Percentiles rank a stretch among this genome's conserved stretches.
phyloP scores from a whole-genome alignment of 2,888 invertebrate genomes.

The Charanyca ferruginea region DNA sequence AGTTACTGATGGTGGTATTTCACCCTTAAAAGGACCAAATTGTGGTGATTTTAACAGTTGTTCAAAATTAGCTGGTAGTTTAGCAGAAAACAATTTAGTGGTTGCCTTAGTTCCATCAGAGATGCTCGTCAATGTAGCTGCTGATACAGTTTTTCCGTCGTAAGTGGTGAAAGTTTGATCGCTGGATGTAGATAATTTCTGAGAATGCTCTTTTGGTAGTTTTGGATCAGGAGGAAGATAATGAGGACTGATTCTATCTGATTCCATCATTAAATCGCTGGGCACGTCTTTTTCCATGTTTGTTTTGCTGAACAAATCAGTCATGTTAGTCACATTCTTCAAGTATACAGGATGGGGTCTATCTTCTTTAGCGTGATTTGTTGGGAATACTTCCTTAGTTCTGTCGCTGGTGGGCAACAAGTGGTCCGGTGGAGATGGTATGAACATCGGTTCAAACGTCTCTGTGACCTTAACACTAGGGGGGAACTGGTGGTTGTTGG shows the following conservation, averaged over 20 bases:
- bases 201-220: constrained; percentile 84
- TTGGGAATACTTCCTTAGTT: constrained; percentile 85
- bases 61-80: constrained; percentile 87
- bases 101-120: constrained; percentile 82
- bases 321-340: constrained; percentile 79
- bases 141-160: constrained; percentile 94
- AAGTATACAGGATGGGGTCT: constrained; percentile 89
- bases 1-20: constrained; percentile 90
- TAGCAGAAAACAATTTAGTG: constrained; percentile 83
- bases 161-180: constrained; percentile 93
- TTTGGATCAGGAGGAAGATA: constrained; percentile 94
- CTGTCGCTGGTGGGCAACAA: constrained; percentile 79
- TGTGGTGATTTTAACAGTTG: constrained; percentile 93
- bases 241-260: constrained; percentile 93
- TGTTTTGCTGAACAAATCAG: constrained; percentile 81
- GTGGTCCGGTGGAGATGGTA: constrained; percentile 94
- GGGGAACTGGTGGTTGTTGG: constrained; percentile 80
- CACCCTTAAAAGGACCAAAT: constrained; percentile 94
- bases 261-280: constrained; percentile 93
- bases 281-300: constrained; percentile 85
- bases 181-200: constrained; percentile 75
- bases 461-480: constrained; percentile 90
- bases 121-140: constrained; percentile 91
- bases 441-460: constrained; percentile 95
- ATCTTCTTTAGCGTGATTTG: constrained; percentile 87